Base-by-base conservation (phyloP, 2,888 invertebrate genomes). In the Drosophila subsilvestris region DNA sequence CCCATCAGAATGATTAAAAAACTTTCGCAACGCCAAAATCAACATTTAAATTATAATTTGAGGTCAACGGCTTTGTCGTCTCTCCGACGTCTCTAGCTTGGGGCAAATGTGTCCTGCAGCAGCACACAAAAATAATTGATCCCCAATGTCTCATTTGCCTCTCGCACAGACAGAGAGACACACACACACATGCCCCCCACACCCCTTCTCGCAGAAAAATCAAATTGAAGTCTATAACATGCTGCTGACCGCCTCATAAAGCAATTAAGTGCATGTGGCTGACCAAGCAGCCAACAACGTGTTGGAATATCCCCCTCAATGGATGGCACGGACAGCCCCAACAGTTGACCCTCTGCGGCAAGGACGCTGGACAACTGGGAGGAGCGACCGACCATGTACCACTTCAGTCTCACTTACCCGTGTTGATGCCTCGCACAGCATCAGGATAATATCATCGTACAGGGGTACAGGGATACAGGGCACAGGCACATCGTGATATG, bases 181-280 rank as follows among this genome's bases (percentile, higher is more conserved):
- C 29, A 54, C 42, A 43, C 63, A 54, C 51, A 29, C 50, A 43
- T 20, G 45, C 37, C 14, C 32, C 10, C 18, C 56, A 47, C 14
- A 9, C 47, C 2, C 20, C 20, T 2, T 20, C 67, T 61, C 71
- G 65, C 60, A 75, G 73, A 76, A 79, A 86, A 87, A 90, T 89
- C 86, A 81, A 85, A 89, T 89, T 90, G 84, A 84, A 90, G 86
- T 83, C 83, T 87, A 87, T 89, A 91, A 90, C 90, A 88, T 87
- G 86, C 88, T 80, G 79, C 72, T 87, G 86, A 82, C 87, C 86
- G 87, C 84, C 88, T 90, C 90, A 90, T 90, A 91, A 91, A 90
- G 91, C 90, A 90, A 90, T 90, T 90, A 90, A 90, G 90, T 90
- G 86, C 91, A 90, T 90, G 90, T 86, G 91, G 91, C 90, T 89